Evolutionary conservation across 2,888 invertebrate species (phyloP), one percentile per base, ranked within the genome.

Genomic region (Ophraella communa): DNA sequence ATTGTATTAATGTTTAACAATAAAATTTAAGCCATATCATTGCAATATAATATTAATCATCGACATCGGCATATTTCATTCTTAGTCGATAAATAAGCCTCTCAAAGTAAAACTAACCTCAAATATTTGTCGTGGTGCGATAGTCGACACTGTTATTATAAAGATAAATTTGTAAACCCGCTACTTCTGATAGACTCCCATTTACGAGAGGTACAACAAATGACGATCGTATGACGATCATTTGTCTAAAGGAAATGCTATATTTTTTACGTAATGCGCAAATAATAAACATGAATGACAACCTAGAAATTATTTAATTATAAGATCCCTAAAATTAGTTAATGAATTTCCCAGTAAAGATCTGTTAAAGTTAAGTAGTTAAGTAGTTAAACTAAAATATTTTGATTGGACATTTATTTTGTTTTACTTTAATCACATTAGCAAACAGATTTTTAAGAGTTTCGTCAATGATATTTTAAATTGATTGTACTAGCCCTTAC

Each of bases 121-220:
- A 39, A 24, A 47, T 47, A 47, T 47, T 47, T 47, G 47, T 47
- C 23, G 49, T 14, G 17, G 59, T 67, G 70, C 67, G 68, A 75
- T 74, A 75, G 73, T 73, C 73, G 74, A 72, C 74, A 74, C 69
- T 73, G 75, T 75, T n/a, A 73, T 66, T 70, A 66, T 62, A 62
- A 71, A 76, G 76, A 79, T 76, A 77, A 78, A 78, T 79, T 76
- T 77, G 74, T 71, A 73, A 72, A 69, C 77, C 74, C 75, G 77
- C 76, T 77, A 77, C 75, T 78, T 75, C 74, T 78, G 78, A 79
- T 78, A 77, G 73, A 76, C 75, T 77, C 73, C 74, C 73, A 77
- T 77, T 78, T 78, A 78, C 72, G 70, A 74, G 74, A 75, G 74
- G 75, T 76, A 76, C 76, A 77, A 78, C 74, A 77, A 77, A 78